Evolutionary conservation across 2,797 vertebrate species (phyloP), one percentile per base, ranked within the genome.

Genomic region (Paguma larvata): DNA sequence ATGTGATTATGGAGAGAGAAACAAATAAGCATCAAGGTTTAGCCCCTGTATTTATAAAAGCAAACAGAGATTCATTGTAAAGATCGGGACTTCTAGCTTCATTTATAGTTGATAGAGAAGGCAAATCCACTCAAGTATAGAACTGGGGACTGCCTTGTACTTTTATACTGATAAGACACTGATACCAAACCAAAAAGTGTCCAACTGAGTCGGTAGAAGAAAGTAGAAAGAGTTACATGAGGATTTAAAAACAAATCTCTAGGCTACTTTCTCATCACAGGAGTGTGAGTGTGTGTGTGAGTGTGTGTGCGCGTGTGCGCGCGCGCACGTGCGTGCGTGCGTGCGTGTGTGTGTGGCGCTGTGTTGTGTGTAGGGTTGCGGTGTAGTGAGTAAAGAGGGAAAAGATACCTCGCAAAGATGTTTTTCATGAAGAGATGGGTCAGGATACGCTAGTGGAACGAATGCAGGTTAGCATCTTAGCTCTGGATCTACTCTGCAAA

Each of bases 371-470:
- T 32, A 72, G 27, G 38, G 18, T 59, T 53, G 68, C 65, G 41
- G 21, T 82, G 86, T 30, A 59, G 44, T 68, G 86, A 41, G 44
- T 30, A 16, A 62, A 97, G 41, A 56, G 44, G 85, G 23, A 21
- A 75, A 70, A 84, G 90, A 90, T 51, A 38, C n/a, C 38, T 89
- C 77, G 96, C 96, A 97, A 95, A 96, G 83, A 75, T 2, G 1
- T 78, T 97, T 97, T 97, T 95, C 95, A 88, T 86, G 88, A 95
- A 98, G 91, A 98, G 97, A 67, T 96, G 96, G 98, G 97, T 96
- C 86, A 98, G 97, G 73, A 84, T 96, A 34, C 89, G 27, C 85
- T 89, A 98, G 94, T 41, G 97, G 87, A 97, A 98, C 56, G 97
- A 96, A 96, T 98, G 91, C 91, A 97, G 91, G 51, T 96, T 97